Percentiles rank a stretch among this genome's conserved stretches.
phyloP scores from a whole-genome alignment of 2,113 vertebrate species.

The Laterallus jamaicensis region DNA sequence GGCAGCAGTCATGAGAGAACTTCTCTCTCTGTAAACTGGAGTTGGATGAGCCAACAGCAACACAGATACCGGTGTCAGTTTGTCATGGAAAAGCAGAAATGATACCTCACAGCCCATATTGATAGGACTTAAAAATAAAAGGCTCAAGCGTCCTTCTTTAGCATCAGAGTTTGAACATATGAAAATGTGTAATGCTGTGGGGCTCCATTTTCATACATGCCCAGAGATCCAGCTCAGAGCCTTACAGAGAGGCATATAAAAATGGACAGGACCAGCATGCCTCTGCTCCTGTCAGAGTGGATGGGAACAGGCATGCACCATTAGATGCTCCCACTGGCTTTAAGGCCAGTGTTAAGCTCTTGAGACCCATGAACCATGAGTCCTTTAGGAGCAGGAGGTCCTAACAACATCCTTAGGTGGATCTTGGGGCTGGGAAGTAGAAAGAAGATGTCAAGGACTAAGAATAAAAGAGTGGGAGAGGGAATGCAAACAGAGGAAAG shows the following conservation, averaged over 20 bases:
- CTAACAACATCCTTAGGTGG: neutral
- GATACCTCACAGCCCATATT: neutral
- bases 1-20: neutral
- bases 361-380: neutral
- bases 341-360: neutral
- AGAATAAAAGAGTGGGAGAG: neutral
- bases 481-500: neutral
- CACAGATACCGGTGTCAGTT: neutral
- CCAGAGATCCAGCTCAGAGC: neutral
- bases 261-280: neutral
- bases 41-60: neutral
- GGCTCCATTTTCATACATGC: neutral
- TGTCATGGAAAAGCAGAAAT: neutral
- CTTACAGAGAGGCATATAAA: neutral
- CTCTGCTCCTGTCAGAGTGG: neutral
- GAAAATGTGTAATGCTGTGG: neutral
- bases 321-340: neutral
- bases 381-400: neutral
- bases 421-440: neutral
- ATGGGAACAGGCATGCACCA: too few species aligned
- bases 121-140: neutral
- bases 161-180: neutral
- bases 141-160: neutral
- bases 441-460: neutral
- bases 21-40: neutral